Conservation (phyloP, 2,888 invertebrate species). For the Panzeria rudis region DNA sequence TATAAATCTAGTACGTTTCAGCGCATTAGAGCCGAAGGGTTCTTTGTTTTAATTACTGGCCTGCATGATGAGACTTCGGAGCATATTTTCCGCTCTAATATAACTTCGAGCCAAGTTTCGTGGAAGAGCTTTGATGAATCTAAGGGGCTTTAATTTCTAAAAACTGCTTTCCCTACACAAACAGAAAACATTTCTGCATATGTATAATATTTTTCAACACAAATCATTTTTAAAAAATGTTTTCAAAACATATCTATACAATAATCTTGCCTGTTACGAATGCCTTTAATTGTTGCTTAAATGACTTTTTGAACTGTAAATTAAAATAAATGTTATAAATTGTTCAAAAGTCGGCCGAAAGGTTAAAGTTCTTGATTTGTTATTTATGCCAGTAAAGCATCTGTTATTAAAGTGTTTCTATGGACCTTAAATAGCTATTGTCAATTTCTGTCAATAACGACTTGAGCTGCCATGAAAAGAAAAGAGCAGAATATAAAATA, state of each 20-base stretch:
- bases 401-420: not conserved
- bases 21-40: too few relatives aligned
- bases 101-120: too few relatives aligned
- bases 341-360: not conserved
- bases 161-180: too few relatives aligned
- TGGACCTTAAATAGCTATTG: not conserved
- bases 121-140: too few relatives aligned
- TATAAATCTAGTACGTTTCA: too few relatives aligned
- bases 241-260: not conserved
- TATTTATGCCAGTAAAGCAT: not conserved
- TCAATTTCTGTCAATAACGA: slow-evolving; percentile 21
- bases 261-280: not conserved
- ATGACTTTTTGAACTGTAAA: not conserved
- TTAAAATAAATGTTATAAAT: not conserved
- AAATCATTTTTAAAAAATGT: not conserved
- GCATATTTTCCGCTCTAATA: too few relatives aligned
- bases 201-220: not conserved
- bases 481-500: not conserved
- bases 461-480: too few relatives aligned
- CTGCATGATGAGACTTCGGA: too few relatives aligned
- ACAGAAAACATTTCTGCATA: too few relatives aligned
- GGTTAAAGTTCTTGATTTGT: not conserved
- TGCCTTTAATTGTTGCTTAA: not conserved
- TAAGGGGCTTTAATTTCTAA: too few relatives aligned
- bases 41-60: too few relatives aligned